These are phyloP conservation scores for Aphidius ervi DNA, from an alignment of 1,140 invertebrate genomes.

Conservation along the genomic window DNA sequence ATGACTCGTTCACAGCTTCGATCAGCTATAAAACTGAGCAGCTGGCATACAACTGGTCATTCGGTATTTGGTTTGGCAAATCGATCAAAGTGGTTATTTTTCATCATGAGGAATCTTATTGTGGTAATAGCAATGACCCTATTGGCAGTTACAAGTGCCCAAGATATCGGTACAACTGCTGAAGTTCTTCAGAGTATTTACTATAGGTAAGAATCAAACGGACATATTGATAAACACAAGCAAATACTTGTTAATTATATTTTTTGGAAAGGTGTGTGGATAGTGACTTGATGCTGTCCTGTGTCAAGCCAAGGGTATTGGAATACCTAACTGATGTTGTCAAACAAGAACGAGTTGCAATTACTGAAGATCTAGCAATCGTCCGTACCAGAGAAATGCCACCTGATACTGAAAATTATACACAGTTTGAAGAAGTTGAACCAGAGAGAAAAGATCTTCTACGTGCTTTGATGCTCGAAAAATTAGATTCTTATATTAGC, in stretches of 20 bases:
- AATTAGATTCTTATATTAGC: conserved; percentile 48
- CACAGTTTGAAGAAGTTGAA: conserved; percentile 35
- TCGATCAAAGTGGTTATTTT: conserved; percentile 32
- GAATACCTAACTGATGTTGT: conserved; percentile 65
- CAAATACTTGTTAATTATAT: conserved; percentile 3
- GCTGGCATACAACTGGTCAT: conserved; percentile 39
- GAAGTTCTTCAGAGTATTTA: conserved; percentile 45
- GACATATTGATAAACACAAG: neutral
- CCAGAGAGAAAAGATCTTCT: conserved; percentile 38
- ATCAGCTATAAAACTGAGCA: conserved; percentile 47
- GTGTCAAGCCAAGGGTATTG: conserved; percentile 72
- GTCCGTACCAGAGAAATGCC: conserved; percentile 59
- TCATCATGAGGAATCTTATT: conserved; percentile 39
- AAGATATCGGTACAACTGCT: conserved; percentile 38
- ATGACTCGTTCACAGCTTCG: conserved; percentile 33
- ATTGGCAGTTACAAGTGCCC: conserved; percentile 28
- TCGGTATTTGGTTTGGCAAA: conserved; percentile 47
- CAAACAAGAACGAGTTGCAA: conserved; percentile 63
- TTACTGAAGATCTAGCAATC: conserved; percentile 69
- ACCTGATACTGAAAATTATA: conserved; percentile 49
- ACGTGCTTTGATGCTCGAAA: conserved; percentile 49
- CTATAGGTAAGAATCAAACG: conserved; percentile 34
- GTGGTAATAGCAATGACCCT: conserved; percentile 33
- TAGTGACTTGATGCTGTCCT: conserved; percentile 51
- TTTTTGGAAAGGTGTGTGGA: conserved; percentile 40